phyloP scores from a whole-genome alignment of 2,797 vertebrate species.

The Triplophysa yarkandensis region DNA sequence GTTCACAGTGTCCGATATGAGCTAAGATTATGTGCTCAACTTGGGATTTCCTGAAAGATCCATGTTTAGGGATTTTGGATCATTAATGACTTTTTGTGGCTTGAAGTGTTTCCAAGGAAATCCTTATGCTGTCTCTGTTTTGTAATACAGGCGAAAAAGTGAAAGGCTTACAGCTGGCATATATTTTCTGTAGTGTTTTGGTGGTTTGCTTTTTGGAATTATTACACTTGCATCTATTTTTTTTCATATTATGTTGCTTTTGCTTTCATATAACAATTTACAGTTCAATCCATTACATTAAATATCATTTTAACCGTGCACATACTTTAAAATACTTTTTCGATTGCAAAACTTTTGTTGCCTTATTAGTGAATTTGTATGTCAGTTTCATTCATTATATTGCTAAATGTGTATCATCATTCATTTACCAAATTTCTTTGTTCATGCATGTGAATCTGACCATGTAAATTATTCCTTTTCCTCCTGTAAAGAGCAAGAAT shows the following conservation, averaged over 20 bases:
- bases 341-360: no score
- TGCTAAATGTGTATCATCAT: background rate
- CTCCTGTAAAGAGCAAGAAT: slow-evolving; percentile 43
- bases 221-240: background rate
- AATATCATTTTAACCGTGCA: no score
- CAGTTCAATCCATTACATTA: no score
- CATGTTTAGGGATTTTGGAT: background rate
- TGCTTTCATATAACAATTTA: no score
- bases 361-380: background rate
- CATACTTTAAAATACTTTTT: background rate
- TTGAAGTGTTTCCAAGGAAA: slow-evolving; percentile 8
- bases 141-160: no score
- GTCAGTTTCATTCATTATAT: background rate
- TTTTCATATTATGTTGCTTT: no score
- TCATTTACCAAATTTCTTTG: background rate
- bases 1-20: slow-evolving; percentile 55
- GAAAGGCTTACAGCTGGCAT: background rate
- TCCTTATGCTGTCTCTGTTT: background rate
- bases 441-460: background rate
- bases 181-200: background rate
- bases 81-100: background rate
- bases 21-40: slow-evolving; percentile 55
- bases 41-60: slow-evolving; percentile 19
- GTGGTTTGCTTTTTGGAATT: background rate
- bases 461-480: slow-evolving; percentile 61